These are phyloP conservation scores for Panthera uncia DNA, from an alignment of 2,113 vertebrate species.

Conservation along the genomic window DNA sequence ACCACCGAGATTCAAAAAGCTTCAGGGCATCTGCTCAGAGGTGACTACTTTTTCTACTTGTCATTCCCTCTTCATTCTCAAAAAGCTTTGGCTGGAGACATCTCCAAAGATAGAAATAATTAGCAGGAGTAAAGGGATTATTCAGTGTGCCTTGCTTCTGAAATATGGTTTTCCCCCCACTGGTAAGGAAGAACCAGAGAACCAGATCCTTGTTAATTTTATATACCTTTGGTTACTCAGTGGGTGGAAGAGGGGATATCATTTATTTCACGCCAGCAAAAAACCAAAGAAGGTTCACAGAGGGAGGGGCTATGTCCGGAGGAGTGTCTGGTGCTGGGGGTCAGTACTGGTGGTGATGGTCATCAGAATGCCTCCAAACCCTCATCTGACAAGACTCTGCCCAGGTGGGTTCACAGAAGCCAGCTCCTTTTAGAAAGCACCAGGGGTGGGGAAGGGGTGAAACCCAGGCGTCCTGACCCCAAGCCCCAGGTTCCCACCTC, in stretches of 20 bases:
- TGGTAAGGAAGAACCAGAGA: background rate
- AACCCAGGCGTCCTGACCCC: background rate
- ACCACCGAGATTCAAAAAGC: background rate
- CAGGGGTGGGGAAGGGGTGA: background rate
- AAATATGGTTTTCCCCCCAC: background rate
- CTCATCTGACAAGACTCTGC: background rate
- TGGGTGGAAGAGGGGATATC: background rate
- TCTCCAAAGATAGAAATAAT: background rate
- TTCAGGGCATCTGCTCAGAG: slow-evolving; percentile 1
- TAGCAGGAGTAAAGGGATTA: background rate
- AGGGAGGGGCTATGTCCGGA: background rate
- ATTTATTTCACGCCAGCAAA: background rate
- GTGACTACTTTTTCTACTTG: slow-evolving; percentile 1
- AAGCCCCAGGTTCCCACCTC: background rate
- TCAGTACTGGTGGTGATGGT: background rate
- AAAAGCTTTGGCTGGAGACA: background rate
- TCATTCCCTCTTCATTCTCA: slow-evolving; percentile 9
- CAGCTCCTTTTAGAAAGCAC: background rate
- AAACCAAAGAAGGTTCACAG: background rate
- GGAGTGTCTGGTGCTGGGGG: background rate
- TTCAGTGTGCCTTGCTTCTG: background rate
- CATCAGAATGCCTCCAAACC: background rate
- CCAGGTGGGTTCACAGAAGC: fast-evolving
- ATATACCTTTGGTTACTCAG: background rate
- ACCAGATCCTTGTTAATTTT: background rate